Evolutionary conservation across 1,140 invertebrate genomes (phyloP), one percentile per base, ranked within the genome.

Genomic region (Ips nitidus): DNA sequence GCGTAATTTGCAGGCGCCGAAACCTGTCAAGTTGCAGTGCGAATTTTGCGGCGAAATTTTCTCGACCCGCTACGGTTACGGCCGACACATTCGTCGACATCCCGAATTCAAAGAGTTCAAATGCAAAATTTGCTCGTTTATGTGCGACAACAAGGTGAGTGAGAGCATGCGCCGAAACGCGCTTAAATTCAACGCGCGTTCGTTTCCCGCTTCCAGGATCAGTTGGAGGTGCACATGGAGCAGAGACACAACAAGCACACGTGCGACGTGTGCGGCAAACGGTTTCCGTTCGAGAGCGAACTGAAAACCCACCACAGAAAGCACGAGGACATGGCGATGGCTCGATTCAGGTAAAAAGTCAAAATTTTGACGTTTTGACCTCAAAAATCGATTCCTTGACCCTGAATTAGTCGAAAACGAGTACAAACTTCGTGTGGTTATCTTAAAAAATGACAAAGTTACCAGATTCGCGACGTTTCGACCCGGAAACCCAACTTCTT

Each of bases 1-100:
- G 22, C 22, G 22, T 22, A 22, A 22, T 22, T 22, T 69, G 37
- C 52, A 69, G 67, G 52, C 67, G 7, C 67, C 67, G 2, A 69
- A 62, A 61, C 67, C 67, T 7, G 67, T 69, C 3, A 62, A 69
- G 4, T 39, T 69, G 5, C 67, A 69, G 37, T 69, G 67, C 45
- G 67, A 69, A 69, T 69, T 69, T 57, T 69, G 67, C 45, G 67
- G 67, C 8, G 67, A 69, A 57, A 63, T 69, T 39, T 69, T 69
- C 52, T 63, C 50, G 4, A 69, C 67, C 5, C 62, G 57, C 45
- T 69, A 69, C 57, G 67, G 67, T 36, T 69, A 69, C 42, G 67
- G 58, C 3, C 55, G 67, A 36, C 67, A 69, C 52, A 69, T 69
- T 8, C 8, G 67, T 45, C 42, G 67, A 41, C 67, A 69, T 63